Base-by-base conservation (phyloP, 2,113 vertebrate genomes). In the Leptodactylus fuscus region DNA sequence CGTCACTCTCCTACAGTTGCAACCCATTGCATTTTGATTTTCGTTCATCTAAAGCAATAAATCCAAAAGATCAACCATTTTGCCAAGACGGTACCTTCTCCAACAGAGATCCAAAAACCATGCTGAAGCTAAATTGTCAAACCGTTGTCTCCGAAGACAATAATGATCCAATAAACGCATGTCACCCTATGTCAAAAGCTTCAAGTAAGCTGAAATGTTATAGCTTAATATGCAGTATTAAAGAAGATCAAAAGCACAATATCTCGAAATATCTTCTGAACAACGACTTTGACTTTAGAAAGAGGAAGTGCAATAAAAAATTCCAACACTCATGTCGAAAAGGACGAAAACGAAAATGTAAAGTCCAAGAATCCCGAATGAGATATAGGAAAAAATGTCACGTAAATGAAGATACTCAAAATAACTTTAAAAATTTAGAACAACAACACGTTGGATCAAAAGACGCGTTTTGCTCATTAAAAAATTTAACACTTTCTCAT, bases 11-110 rank as follows among this genome's bases (percentile, higher is more conserved):
- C 7, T 97, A 96, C 0, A 96, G 96, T 81, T 97, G 96, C 80
- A 97, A 97, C 88, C 96, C 96, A 81, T 93, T 97, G 51, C 95
- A 95, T 88, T 97, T 97, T 92, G 96, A 97, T 87, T 97, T 97
- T 84, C 94, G 92, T 80, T 92, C 93, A 53, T 94, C 94, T 11
- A 94, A 84, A 90, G 55, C 87, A 86, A 94, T 81, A 24, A 89
- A 88, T n/a, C 87, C 78, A 62, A 88, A 88, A 60, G 89, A 89
- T 46, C 94, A 91, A 85, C 86, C 88, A 88, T 87, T 51, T 46
- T 27, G 81, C 55, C 87, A 74, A 46, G 85, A n/a, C 80, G 81
- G 34, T 18, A 36, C 44, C 24, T 44, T 49, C 49, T 87, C 73
- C 0, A 67, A 74, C 29, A 36, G 88, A 55, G 1, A 24, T 85